Evolutionary conservation across 2,797 vertebrate species (phyloP), one percentile per base, ranked within the genome.

Genomic region (Brotula barbata): DNA sequence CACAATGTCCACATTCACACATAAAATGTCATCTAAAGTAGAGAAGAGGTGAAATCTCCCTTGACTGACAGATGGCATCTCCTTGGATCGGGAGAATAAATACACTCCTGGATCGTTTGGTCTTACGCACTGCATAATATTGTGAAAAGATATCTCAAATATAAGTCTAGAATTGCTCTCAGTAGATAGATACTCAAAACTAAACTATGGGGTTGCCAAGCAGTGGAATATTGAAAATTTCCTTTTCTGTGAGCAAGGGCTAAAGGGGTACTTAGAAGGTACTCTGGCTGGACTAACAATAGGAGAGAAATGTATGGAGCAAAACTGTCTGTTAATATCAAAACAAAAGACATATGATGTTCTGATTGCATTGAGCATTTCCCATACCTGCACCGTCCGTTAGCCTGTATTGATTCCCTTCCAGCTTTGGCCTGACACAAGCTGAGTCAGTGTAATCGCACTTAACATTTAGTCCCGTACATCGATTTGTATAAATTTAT

Each of bases 401-500:
- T 2, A 39, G 37, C 33, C 48, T 40, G 12, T 19, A 25, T 6
- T 10, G 1, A 63, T 43, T 68, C 16, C 22, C 39, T 43, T 41
- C 9, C 31, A 48, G 42, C 1, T 2, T 7, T 62, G 14, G 17
- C 51, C 21, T 58, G 49, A 45, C 48, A 52, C 17, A 36, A 33
- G 40, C n/a, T 2, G 19, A 19, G 10, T n/a, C 49, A 14, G 17
- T 66, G 57, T 41, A 16, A 14, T 47, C 2, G 23, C 6, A 65
- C 47, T 6, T 20, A 34, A 58, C 48, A 58, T 46, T 55, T n/a
- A 53, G 10, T 58, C 20, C 7, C 39, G 15, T 1, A 5, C 14
- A 11, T n/a, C n/a, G 2, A 40, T 58, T 47, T 73, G 14, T 59
- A 28, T 57, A 13, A 51, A 1, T 64, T 7, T 66, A 55, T 58